These are phyloP conservation scores for Drosophila nannoptera DNA, from an alignment of 1,140 invertebrate species.

Conservation along the genomic window DNA sequence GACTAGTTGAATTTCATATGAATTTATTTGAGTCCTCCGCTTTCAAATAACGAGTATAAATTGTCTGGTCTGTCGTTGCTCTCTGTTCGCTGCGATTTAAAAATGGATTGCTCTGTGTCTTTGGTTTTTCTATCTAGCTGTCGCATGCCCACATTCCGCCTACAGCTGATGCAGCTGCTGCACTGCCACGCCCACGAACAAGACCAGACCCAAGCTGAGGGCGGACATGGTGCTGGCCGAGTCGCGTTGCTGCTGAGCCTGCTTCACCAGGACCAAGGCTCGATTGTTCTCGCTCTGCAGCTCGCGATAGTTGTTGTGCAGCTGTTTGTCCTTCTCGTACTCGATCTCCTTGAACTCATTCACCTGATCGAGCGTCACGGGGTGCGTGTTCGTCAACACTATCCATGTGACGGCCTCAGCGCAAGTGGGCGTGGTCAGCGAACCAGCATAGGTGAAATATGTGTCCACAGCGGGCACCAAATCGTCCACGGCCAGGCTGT, in stretches of 20 bases:
- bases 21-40: slow-evolving; percentile 28
- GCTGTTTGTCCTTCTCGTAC: slow-evolving; percentile 64
- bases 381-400: slow-evolving; percentile 82
- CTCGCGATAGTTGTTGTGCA: slow-evolving; percentile 79
- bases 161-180: slow-evolving; percentile 46
- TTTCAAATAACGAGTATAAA: slow-evolving; percentile 68
- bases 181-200: slow-evolving; percentile 28
- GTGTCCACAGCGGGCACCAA: slow-evolving; percentile 81
- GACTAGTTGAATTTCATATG: slow-evolving; percentile 52
- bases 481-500: slow-evolving; percentile 77
- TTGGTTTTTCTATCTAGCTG: slow-evolving; percentile 59
- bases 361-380: slow-evolving; percentile 82
- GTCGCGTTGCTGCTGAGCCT: slow-evolving; percentile 8
- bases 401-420: slow-evolving; percentile 87
- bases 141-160: not conserved
- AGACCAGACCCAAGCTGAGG: slow-evolving; percentile 9
- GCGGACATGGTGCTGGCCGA: slow-evolving; percentile 16
- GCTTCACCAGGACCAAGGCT: slow-evolving; percentile 59
- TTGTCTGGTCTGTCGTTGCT: slow-evolving; percentile 50
- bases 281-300: slow-evolving; percentile 78
- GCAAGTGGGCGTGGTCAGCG: slow-evolving; percentile 87
- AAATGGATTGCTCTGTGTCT: slow-evolving; percentile 32
- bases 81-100: not conserved
- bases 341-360: slow-evolving; percentile 79
- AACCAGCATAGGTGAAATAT: slow-evolving; percentile 86